Base-by-base conservation (phyloP, 2,888 invertebrate genomes). In the Diarsia mendica region DNA sequence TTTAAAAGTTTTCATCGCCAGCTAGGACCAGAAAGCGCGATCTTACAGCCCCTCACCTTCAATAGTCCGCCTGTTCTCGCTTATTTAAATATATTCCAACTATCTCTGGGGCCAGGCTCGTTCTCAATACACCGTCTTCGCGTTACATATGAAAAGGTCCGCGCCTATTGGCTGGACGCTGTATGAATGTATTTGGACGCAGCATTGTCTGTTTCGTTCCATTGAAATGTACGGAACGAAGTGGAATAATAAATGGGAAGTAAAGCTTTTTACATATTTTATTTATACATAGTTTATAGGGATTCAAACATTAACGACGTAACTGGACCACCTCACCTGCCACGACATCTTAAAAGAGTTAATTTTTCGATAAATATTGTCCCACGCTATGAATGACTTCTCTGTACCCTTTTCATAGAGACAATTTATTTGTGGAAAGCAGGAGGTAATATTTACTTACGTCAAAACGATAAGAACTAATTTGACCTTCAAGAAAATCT, bases 51-150 rank as follows among this genome's bases (percentile, higher is more conserved):
- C 76, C 80, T 74, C 70, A 83, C 78, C 74, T 85, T 82, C 87
- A 85, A 84, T 85, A 84, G 77, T 64, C 75, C 74, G 81, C 33
- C 84, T 81, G 89, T 87, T 86, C 86, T 84, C 86, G 79, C 88
- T 83, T 88, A 87, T 87, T 87, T 88, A 88, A 88, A 87, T 87
- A 88, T 88, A 88, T 87, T 87, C 84, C 80, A 85, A 80, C 88
- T 87, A 88, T 87, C 87, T 85, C 75, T n/a, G 60, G 61, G 68
- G 64, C 80, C 87, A 87, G 83, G 70, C 80, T 58, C 77, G 79
- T 81, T 85, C 72, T 87, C 87, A 87, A 82, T 82, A 79, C 84
- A 87, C 75, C 85, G 80, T 83, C 85, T 82, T 85, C 74, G 63
- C 78, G 75, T 76, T 85, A 85, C 87, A 78, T 83, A 84, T 86